These are phyloP conservation scores for Tenualosa thibaudeaui DNA, from an alignment of 2,797 vertebrate genomes.

Conservation along the genomic window DNA sequence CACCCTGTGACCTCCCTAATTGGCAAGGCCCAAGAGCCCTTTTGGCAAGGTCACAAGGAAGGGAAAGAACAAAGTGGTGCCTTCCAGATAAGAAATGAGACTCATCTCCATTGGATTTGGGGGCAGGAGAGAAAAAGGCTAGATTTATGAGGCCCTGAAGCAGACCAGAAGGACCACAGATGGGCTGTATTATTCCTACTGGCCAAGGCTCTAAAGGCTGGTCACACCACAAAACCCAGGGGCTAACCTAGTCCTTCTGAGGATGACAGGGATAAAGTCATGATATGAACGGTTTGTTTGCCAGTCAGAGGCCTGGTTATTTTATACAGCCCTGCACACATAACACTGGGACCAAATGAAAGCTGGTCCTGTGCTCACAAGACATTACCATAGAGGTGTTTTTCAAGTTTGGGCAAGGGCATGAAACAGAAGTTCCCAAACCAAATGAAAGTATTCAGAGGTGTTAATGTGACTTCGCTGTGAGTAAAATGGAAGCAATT, in stretches of 20 bases:
- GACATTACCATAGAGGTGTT: neutral
- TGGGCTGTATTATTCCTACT: conserved; percentile 30
- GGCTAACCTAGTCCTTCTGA: neutral
- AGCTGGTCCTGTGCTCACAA: neutral
- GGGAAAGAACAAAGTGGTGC: conserved; percentile 37
- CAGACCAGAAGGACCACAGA: conserved; percentile 45
- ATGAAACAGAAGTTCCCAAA: neutral
- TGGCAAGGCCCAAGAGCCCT: neutral
- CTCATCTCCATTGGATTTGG: conserved; percentile 21
- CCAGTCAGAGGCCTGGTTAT: neutral
- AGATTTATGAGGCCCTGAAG: conserved; percentile 34
- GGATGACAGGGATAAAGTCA: neutral
- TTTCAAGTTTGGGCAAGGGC: neutral
- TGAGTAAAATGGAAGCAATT: neutral
- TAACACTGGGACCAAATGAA: neutral
- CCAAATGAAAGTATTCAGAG: neutral
- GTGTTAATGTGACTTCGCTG: neutral
- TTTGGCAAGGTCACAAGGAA: conserved; percentile 29
- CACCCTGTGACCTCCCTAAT: neutral
- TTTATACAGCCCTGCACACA: neutral
- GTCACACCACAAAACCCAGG: neutral
- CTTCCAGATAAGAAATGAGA: conserved; percentile 16
- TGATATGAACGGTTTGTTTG: neutral
- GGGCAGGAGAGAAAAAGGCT: conserved; percentile 18
- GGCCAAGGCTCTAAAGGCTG: neutral